phyloP scores from a whole-genome alignment of 2,113 vertebrate species.

The Poicephalus meyeri region DNA sequence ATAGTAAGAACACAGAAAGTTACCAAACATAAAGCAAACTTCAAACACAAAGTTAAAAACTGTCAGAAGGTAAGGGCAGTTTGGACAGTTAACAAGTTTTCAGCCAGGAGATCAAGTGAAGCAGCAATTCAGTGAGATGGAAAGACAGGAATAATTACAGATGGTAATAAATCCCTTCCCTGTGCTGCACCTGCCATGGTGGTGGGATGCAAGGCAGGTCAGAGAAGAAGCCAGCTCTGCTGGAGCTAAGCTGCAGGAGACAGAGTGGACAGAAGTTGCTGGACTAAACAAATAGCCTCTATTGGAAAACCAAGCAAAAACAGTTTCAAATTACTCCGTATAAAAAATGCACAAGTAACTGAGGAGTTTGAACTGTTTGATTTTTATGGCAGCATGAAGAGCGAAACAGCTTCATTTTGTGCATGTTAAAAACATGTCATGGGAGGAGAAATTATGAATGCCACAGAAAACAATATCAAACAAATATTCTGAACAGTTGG shows the following conservation, averaged over 20 bases:
- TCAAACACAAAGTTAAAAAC: not conserved
- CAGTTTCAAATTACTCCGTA: not conserved
- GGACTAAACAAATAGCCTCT: conserved; percentile 9
- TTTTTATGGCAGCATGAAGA: not conserved
- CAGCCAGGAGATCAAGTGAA: not conserved
- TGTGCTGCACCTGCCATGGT: not conserved
- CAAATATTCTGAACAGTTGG: not conserved
- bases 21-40: not conserved
- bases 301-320: not conserved
- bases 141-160: conserved; percentile 27
- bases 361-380: not conserved
- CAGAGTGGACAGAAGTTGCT: not conserved
- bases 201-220: not conserved
- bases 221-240: not conserved
- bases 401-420: not conserved
- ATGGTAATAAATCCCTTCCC: not conserved
- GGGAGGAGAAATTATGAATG: not conserved
- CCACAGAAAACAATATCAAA: not conserved
- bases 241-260: not conserved
- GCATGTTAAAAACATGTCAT: not conserved
- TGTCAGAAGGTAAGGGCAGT: not conserved
- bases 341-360: not conserved
- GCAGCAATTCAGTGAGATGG: not conserved
- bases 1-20: not conserved
- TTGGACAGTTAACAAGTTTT: not conserved